Base-by-base conservation (phyloP, 2,888 invertebrate genomes). In the Rhamnusium bicolor region DNA sequence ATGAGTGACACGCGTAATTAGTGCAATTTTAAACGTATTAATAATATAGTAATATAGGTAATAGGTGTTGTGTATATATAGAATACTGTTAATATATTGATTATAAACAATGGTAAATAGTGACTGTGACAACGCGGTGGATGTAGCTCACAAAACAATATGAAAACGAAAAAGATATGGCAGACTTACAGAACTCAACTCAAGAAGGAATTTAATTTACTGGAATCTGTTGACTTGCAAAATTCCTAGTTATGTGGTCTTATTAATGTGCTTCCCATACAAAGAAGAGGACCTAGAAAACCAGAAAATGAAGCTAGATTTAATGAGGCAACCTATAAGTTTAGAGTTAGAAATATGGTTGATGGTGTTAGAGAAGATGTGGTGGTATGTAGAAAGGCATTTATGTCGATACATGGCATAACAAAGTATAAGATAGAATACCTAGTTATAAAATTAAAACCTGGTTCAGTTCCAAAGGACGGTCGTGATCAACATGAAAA, bases 401-500 rank as follows among this genome's bases (percentile, higher is more conserved):
- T 65, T 58, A 63, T 65, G 14, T 46, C 65, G 21, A 56, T 54
- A 32, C 65, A 71, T 29, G 71, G 71, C 27, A 65, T 71, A 53
- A 71, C 65, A 29, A 58, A 71, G 47, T 16, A 47, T 58, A 71
- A 71, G 29, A 24, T 71, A 29, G 51, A 71, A 56, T 60, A 58
- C 12, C 21, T 49, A 49, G 24, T 24, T 19, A 63, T 24, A 49
- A 24, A 21, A 40, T 61, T 71, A 58, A 61, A 71, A 67, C 32
- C 27, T 29, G 47, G 58, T 47, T 24, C 27, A 12, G 21, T 27
- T 66, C 61, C 60, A 58, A 66, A 67, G 51, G 67, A 71, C 51
- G 27, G 32, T 46, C 27, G 71, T 29, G 71, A 53, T 51, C 21
- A 61, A 24, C 54, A 61, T 54, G 51, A 47, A 6, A 67, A 67